Evolutionary conservation across 1,140 invertebrate genomes (phyloP), one percentile per base, ranked within the genome.

Genomic region (Megalopta genalis): DNA sequence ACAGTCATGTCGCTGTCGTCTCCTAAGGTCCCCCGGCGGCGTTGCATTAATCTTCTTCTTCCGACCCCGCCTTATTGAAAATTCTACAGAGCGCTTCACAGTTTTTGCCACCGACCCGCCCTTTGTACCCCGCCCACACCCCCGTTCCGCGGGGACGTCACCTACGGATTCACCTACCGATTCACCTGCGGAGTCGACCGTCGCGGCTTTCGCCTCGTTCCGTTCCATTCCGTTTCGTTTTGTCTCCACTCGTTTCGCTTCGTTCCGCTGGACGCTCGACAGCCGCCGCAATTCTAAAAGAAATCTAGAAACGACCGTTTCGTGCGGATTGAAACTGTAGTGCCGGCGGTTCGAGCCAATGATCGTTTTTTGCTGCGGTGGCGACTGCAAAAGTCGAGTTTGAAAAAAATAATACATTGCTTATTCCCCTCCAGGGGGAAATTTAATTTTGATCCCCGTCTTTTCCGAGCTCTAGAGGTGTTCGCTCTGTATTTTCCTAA

Each of bases 11-110:
- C 85, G 87, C 87, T 88, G 88, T 89, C 87, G 87, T 88, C 87
- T 86, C 83, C 87, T 83, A 88, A 86, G 83, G 86, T 88, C 84
- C 86, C 84, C 84, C 83, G 80, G 78, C 85, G 87, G 87, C 87
- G 85, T 88, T 89, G 87, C 88, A 89, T 89, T 89, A 89, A 89
- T 89, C 88, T 89, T 88, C 87, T 88, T 88, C 88, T 87, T 88
- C 86, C 85, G 78, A 84, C 80, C 81, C 86, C 83, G 86, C 83
- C 88, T 89, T 88, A 89, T 89, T 89, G 88, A 89, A 89, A 89
- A 89, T 89, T 89, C 88, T 89, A 88, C 88, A 87, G 86, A 86
- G 85, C 87, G 85, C 85, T 88, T 86, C 87, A 86, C 84, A 88
- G 87, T 89, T 89, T 89, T 89, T 89, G 80, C 87, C 66, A 62